Evolutionary conservation across 2,113 vertebrate genomes (phyloP).

Genomic region (Tauraco erythrolophus): DNA sequence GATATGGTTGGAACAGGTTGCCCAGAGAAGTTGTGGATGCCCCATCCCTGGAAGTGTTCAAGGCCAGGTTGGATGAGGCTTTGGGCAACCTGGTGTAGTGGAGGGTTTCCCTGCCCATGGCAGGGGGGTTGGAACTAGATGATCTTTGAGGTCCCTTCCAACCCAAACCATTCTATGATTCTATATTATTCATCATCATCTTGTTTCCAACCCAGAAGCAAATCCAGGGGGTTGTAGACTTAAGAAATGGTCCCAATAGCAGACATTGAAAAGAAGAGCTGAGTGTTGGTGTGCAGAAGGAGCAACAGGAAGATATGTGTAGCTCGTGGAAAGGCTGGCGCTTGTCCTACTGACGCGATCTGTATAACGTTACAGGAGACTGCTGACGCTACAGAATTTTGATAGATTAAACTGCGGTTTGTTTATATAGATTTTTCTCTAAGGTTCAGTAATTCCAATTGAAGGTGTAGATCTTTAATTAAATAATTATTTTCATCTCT

Average conservation of each 20-base stretch:
- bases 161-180: too few species aligned
- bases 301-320: neutral
- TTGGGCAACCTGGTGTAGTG: too few species aligned
- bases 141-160: too few species aligned
- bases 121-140: too few species aligned
- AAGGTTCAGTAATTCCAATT: neutral
- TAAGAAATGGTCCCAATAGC: neutral
- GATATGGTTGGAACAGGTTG: too few species aligned
- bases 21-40: too few species aligned
- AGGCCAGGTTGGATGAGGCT: too few species aligned
- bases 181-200: neutral
- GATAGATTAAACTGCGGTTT: slow-evolving; percentile 1
- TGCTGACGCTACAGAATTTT: slow-evolving; percentile 17
- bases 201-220: neutral
- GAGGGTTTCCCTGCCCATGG: too few species aligned
- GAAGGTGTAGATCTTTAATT: neutral
- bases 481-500: neutral
- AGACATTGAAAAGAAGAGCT: neutral
- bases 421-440: slow-evolving; percentile 5
- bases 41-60: too few species aligned
- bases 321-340: slow-evolving; percentile 15
- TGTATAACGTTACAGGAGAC: slow-evolving; percentile 8
- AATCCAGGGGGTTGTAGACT: neutral
- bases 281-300: neutral
- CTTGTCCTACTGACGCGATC: neutral